Evolutionary conservation across 2,888 invertebrate genomes (phyloP), one percentile per base, ranked within the genome.

Genomic region (Microplitis manilae): DNA sequence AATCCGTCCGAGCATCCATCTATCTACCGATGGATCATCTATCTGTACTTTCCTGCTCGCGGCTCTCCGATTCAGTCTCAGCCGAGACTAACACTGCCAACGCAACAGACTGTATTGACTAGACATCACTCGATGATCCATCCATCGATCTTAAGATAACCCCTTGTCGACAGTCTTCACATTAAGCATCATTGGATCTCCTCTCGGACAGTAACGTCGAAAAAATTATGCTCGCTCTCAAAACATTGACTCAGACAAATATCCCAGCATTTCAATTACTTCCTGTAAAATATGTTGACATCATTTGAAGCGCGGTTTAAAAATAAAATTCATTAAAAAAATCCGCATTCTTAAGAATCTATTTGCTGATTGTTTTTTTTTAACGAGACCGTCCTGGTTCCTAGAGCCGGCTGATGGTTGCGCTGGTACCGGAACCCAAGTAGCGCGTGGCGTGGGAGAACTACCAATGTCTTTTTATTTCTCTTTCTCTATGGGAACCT

Each of bases 361-460:
- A 50, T 50, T 50, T 2, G 50, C 50, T 13, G 50, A 50, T 13
- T 50, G 9, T 13, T 8, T 13, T 50, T 50, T 50, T 50, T 50
- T 2, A 13, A 9, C 13, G 9, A 8, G 4, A 13, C 4, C 6
- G 8, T 50, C 50, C 9, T 50, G 73, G 67, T 72, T 80, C 77
- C 81, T 80, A 79, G 81, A 79, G 79, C 78, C 78, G 59, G 80
- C 72, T 68, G 20, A 62, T 70, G 69, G 30, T 30, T 30, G 30
- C 68, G 73, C 59, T 65, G 50, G 9, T 59, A 59, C 59, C 9
- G 13, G 59, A 59, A 59, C 59, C 59, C n/a, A 0, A 59, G 9
- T 62, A 20, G 62, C 7, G n/a, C 17, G 20, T 17, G 15, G 62
- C 62, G 62, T 62, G 62, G 62, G 41, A 50, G 69, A 17, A 69